A percentile compares a stretch with the other conserved stretches of the same genome.
Conservation (phyloP, 2,888 invertebrate species). For the Eledona agricola region DNA sequence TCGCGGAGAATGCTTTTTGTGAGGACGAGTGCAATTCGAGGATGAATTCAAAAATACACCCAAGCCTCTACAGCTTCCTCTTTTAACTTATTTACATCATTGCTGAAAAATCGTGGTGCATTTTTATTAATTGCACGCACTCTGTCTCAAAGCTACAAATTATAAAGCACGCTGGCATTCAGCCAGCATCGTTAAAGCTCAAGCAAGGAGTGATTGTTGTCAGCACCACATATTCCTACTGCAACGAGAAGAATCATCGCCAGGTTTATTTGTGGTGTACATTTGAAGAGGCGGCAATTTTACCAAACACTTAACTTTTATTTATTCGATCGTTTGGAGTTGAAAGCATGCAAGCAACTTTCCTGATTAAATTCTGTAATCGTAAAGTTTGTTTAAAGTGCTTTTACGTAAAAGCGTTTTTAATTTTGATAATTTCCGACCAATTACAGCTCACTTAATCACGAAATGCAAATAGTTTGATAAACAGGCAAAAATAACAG, state of each 20-base stretch:
- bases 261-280: constrained; percentile 14
- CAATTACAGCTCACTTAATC: constrained; percentile 11
- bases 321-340: constrained; percentile 22
- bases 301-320: constrained; percentile 12
- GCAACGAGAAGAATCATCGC: constrained; percentile 31
- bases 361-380: constrained; percentile 27
- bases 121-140: background rate
- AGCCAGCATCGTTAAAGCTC: constrained; percentile 19
- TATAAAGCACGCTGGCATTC: constrained; percentile 15
- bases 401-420: constrained; percentile 16
- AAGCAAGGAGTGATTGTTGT: constrained; percentile 34
- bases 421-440: constrained; percentile 15
- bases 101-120: too few species aligned
- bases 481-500: constrained; percentile 1
- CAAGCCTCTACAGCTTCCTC: too few species aligned
- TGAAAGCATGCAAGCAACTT: constrained; percentile 14
- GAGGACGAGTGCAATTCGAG: background rate
- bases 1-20: background rate
- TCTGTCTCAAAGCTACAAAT: constrained; percentile 9
- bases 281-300: constrained; percentile 16
- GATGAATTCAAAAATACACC: background rate
- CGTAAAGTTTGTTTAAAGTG: constrained; percentile 9
- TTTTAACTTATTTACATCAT: constrained; percentile 1
- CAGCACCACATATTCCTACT: constrained; percentile 20
- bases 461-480: constrained; percentile 6